Evolutionary conservation across 2,113 vertebrate species (phyloP).

Genomic region (Microcebus murinus): DNA sequence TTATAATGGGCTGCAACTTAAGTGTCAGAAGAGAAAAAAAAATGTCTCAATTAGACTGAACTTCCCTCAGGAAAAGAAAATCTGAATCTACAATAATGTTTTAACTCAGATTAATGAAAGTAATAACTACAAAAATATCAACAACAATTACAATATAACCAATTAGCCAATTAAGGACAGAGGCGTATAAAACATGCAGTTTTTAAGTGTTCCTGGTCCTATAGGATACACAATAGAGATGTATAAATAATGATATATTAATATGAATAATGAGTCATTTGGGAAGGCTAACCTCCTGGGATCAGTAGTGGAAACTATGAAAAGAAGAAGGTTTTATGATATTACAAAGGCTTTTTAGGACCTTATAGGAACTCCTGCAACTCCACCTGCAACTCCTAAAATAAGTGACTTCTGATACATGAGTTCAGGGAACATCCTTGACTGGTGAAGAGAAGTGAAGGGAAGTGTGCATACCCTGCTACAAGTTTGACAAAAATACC

Average conservation of each 20-base stretch:
- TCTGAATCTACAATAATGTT: constrained; percentile 13
- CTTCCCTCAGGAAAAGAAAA: constrained; percentile 58
- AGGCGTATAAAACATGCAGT: background rate
- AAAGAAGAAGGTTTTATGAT: background rate
- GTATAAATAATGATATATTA: background rate
- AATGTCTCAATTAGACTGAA: background rate
- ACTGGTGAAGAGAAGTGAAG: background rate
- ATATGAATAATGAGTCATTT: background rate
- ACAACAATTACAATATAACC: background rate
- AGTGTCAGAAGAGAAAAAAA: constrained; percentile 27
- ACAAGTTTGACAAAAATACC: background rate
- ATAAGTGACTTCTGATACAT: background rate
- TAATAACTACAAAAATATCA: constrained; percentile 58
- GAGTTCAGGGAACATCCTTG: background rate
- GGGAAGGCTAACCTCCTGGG: background rate
- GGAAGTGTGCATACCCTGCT: background rate
- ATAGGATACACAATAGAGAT: background rate
- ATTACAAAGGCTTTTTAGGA: background rate
- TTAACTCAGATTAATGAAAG: constrained; percentile 40
- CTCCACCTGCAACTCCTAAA: background rate
- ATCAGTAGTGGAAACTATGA: background rate
- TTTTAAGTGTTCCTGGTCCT: background rate
- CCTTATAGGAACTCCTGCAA: background rate
- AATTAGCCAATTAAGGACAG: constrained; percentile 11
- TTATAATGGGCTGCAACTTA: constrained; percentile 10